Conservation (phyloP, 2,888 invertebrate genomes). For the Heliconius hortense region DNA sequence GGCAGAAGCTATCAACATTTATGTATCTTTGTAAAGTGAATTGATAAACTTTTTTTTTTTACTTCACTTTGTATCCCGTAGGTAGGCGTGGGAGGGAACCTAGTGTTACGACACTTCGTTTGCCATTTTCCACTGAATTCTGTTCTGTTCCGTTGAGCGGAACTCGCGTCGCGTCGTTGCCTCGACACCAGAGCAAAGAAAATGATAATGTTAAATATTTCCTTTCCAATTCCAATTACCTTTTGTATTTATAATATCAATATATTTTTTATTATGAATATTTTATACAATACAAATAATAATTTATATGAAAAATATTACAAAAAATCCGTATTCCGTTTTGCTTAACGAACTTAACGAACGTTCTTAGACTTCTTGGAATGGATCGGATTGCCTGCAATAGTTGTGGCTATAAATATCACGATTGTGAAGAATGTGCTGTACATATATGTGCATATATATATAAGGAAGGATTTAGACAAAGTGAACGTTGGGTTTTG, state of each 20-base stretch:
- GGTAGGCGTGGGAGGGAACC: too few species aligned
- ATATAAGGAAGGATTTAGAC: too few species aligned
- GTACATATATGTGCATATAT: too few species aligned
- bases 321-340: not conserved
- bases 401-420: not conserved
- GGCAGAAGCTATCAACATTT: slow-evolving; percentile 6
- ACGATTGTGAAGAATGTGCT: slow-evolving; percentile 1
- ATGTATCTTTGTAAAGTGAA: not conserved
- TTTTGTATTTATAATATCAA: not conserved
- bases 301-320: not conserved
- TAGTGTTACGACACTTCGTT: too few species aligned
- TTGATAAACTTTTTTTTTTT: not conserved
- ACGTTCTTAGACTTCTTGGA: not conserved
- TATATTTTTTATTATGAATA: too few species aligned
- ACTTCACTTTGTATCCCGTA: too few species aligned
- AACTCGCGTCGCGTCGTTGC: too few species aligned
- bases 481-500: too few species aligned
- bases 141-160: too few species aligned
- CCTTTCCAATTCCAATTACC: not conserved
- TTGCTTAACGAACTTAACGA: not conserved
- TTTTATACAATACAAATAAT: not conserved
- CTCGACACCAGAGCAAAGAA: too few species aligned
- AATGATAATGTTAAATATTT: too few species aligned
- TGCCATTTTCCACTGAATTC: too few species aligned
- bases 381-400: not conserved